A percentile compares a stretch with the other conserved stretches of the same genome.
phyloP scores from a whole-genome alignment of 2,113 vertebrate genomes.

The Eolophus roseicapilla region DNA sequence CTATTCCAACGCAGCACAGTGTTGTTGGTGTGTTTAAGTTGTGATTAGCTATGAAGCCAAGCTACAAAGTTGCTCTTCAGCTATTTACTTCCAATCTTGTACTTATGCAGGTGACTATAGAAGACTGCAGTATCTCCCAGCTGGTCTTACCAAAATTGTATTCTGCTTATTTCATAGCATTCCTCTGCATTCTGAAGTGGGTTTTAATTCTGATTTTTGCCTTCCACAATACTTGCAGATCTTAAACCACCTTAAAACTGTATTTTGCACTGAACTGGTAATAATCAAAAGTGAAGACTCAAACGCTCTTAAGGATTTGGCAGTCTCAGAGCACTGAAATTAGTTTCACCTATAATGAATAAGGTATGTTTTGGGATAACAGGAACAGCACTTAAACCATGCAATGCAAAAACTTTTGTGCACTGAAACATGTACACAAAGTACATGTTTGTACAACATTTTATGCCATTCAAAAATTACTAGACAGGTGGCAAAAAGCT shows the following conservation, averaged over 20 bases:
- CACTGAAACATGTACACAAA: neutral
- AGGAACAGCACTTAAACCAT: neutral
- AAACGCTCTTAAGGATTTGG: neutral
- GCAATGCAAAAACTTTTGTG: neutral
- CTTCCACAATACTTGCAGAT: neutral
- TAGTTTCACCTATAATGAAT: neutral
- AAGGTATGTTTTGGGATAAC: neutral
- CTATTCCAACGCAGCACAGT: neutral
- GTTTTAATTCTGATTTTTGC: neutral
- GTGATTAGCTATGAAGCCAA: neutral
- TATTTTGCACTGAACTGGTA: neutral
- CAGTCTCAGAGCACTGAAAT: neutral
- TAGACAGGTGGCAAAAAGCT: neutral
- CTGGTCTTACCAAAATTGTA: neutral
- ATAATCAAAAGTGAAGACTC: neutral
- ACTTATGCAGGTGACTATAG: neutral
- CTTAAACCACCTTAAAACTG: neutral
- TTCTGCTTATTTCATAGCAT: neutral
- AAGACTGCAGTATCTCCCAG: neutral
- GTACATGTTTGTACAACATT: neutral
- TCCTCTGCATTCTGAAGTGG: neutral
- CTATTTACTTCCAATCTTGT: neutral
- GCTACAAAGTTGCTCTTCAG: neutral
- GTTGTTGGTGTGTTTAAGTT: fast-evolving
- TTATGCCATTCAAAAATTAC: neutral